Evolutionary conservation across 1,140 invertebrate species (phyloP).

Genomic region (Eufriesea mexicana): DNA sequence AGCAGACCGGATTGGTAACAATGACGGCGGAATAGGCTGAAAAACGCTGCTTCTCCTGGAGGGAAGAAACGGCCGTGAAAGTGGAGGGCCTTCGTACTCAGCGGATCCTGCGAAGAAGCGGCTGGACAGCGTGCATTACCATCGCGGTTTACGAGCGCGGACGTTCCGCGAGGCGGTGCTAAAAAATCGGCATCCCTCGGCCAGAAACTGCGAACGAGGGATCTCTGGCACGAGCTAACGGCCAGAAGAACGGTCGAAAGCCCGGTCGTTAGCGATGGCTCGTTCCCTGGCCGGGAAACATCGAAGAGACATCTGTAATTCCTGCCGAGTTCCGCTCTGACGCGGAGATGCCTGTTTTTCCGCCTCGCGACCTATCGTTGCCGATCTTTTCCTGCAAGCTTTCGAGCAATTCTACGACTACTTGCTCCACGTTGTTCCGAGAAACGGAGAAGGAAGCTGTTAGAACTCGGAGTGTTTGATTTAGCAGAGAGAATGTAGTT

Average conservation of each 20-base stretch:
- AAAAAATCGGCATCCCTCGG: slow-evolving; percentile 25
- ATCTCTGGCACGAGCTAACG: slow-evolving; percentile 56
- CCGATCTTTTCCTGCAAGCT: slow-evolving; percentile 3
- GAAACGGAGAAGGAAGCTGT: background rate
- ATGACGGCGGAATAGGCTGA: background rate
- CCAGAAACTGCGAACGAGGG: slow-evolving; percentile 23
- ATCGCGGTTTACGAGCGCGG: slow-evolving; percentile 45
- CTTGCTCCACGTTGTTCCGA: background rate
- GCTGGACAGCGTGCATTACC: slow-evolving; percentile 22
- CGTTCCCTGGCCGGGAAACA: slow-evolving; percentile 32
- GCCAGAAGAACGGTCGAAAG: slow-evolving; percentile 32
- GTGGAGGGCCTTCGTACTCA: background rate
- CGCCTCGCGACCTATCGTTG: background rate
- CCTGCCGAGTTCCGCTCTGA: background rate
- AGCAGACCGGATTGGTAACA: slow-evolving; percentile 9
- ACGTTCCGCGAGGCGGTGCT: too few species aligned
- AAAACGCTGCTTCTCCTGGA: background rate
- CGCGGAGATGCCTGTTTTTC: background rate
- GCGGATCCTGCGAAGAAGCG: slow-evolving; percentile 18
- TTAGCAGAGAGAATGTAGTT: too few species aligned
- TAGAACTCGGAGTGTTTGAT: too few species aligned
- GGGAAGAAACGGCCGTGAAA: background rate
- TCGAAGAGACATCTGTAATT: slow-evolving; percentile 43
- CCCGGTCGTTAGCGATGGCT: slow-evolving; percentile 33
- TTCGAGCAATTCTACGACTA: background rate